Conservation (phyloP, 2,797 vertebrate species). For the Orestias chungarensis region DNA sequence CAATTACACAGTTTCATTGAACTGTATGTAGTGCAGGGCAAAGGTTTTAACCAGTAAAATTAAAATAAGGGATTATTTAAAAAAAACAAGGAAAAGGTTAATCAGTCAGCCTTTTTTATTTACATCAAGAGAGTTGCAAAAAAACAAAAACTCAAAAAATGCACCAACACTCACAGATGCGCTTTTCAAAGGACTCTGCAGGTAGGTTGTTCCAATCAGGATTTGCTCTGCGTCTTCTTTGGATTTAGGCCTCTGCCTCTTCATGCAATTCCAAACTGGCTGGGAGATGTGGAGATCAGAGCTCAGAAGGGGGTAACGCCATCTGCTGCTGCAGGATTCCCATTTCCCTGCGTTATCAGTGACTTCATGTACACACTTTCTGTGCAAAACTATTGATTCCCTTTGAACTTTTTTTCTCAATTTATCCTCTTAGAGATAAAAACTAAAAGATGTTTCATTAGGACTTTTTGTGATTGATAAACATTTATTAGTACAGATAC, state of each 20-base stretch:
- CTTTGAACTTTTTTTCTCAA: neutral
- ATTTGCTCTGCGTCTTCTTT: constrained; percentile 6
- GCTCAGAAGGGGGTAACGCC: neutral
- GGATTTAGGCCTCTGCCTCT: constrained; percentile 8
- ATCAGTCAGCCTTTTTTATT: neutral
- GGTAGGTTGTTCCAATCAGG: constrained; percentile 4
- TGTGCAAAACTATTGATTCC: neutral
- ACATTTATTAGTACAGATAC: neutral
- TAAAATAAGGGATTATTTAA: neutral
- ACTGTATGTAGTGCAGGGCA: neutral
- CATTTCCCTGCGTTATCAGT: neutral
- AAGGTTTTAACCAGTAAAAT: constrained; percentile 4
- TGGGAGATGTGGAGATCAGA: neutral
- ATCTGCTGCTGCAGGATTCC: neutral
- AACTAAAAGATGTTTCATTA: neutral
- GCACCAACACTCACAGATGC: neutral
- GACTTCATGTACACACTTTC: neutral
- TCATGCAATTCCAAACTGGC: constrained; percentile 15
- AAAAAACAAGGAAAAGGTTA: neutral
- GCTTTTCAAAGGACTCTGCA: constrained; percentile 5
- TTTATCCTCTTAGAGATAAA: neutral
- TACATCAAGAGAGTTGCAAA: neutral
- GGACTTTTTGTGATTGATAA: neutral
- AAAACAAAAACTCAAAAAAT: neutral
- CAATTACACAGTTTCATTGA: constrained; percentile 9